Percentiles rank a stretch among this genome's conserved stretches.
Conservation (phyloP, 2,113 vertebrate genomes). For the Aphyosemion australe region DNA sequence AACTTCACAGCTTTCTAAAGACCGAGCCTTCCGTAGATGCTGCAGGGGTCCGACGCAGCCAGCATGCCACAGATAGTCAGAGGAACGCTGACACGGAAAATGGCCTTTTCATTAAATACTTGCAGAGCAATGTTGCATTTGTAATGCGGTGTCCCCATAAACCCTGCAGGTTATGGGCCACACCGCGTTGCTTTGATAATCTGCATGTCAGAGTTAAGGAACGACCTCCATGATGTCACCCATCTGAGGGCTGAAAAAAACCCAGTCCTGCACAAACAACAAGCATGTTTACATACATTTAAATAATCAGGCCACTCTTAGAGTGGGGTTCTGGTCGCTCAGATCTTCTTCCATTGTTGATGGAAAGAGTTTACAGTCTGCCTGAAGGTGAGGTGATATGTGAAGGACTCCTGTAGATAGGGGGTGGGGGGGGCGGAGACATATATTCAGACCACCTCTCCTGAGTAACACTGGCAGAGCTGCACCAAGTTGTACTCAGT, state of each 20-base stretch:
- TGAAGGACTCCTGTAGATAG: background rate
- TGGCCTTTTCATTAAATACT: conserved; percentile 60
- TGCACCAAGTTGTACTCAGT: background rate
- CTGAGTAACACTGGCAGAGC: background rate
- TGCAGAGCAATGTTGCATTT: conserved; percentile 46
- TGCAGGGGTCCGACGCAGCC: conserved; percentile 16
- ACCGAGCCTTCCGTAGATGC: conserved; percentile 17
- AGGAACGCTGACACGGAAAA: conserved; percentile 55
- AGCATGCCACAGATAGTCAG: conserved; percentile 41
- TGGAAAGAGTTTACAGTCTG: background rate
- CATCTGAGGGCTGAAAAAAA: conserved; percentile 1
- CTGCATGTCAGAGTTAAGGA: conserved; percentile 17
- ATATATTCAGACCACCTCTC: conserved; percentile 14
- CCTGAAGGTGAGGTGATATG: background rate
- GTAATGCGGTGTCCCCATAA: conserved; percentile 58
- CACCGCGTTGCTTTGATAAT: conserved; percentile 42
- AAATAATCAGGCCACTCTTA: background rate
- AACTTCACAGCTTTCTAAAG: conserved; percentile 51
- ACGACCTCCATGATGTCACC: conserved; percentile 24
- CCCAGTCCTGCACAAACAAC: background rate
- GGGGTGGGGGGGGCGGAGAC: background rate
- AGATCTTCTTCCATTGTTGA: background rate
- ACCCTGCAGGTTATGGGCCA: conserved; percentile 56
- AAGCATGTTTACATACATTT: background rate
- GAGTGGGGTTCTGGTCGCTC: background rate